Percentiles rank a stretch among this genome's conserved stretches.
Evolutionary conservation across 2,888 invertebrate genomes (phyloP).

Genomic region (Peribatodes rhomboidaria): DNA sequence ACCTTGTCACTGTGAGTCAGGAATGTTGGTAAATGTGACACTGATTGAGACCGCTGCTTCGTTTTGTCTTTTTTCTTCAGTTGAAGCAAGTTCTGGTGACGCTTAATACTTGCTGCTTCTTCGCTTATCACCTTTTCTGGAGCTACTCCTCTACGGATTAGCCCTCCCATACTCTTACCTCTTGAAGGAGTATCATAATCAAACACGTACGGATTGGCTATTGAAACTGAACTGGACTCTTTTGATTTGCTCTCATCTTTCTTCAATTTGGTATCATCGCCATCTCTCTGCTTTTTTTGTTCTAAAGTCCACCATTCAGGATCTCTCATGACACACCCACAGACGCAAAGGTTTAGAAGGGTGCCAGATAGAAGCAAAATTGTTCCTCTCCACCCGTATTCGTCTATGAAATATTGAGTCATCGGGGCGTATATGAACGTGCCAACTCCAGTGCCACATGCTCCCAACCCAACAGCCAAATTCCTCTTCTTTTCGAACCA

Average conservation of each 20-base stretch:
- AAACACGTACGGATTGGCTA: conserved; percentile 78
- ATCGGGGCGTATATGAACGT: conserved; percentile 95
- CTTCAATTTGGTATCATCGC: conserved; percentile 61
- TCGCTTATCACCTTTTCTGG: conserved; percentile 72
- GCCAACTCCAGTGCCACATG: conserved; percentile 95
- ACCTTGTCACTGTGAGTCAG: conserved; percentile 90
- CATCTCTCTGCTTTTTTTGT: conserved; percentile 82
- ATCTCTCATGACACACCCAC: conserved; percentile 95
- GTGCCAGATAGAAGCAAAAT: conserved; percentile 93
- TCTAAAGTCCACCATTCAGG: conserved; percentile 93
- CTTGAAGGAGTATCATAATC: conserved; percentile 69
- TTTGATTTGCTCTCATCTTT: conserved; percentile 72
- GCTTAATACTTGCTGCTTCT: conserved; percentile 68
- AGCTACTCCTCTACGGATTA: conserved; percentile 66
- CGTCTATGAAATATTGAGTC: conserved; percentile 91
- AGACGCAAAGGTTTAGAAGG: conserved; percentile 94
- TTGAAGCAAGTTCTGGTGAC: conserved; percentile 61
- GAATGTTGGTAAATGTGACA: conserved; percentile 92
- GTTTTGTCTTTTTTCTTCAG: conserved; percentile 57
- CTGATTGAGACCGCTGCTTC: conserved; percentile 83
- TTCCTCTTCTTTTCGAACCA: conserved; percentile 96
- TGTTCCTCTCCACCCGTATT: conserved; percentile 95
- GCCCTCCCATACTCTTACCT: conserved; percentile 71
- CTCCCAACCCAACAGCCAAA: conserved; percentile 94
- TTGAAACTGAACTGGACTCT: conserved; percentile 82